These are phyloP conservation scores for Microctonus aethiopoides DNA, from an alignment of 2,888 invertebrate species.

Conservation along the genomic window DNA sequence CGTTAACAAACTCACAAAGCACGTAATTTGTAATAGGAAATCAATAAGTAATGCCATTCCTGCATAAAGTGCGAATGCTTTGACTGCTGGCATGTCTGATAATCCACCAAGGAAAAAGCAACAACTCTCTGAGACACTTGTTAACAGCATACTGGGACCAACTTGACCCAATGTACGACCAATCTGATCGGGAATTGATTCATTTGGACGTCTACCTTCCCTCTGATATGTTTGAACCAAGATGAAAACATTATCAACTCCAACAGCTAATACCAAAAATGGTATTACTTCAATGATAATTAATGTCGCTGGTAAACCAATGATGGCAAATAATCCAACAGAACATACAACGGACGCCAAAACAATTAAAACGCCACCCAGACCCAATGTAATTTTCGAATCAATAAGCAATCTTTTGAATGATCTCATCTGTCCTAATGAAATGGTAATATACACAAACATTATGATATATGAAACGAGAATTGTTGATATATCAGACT, in stretches of 20 bases:
- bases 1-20: constrained; percentile 91
- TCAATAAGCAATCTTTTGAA: constrained; percentile 82
- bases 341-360: constrained; percentile 92
- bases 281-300: constrained; percentile 99
- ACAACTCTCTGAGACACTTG: constrained; percentile 92
- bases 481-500: constrained; percentile 92
- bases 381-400: constrained; percentile 94
- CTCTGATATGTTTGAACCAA: constrained; percentile 94
- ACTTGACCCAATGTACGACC: constrained; percentile 92
- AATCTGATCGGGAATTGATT: constrained; percentile 87
- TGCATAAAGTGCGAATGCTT: constrained; percentile 96
- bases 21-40: constrained; percentile 95
- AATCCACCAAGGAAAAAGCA: constrained; percentile 96
- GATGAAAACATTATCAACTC: constrained; percentile 99
- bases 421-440: constrained; percentile 87
- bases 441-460: constrained; percentile 96
- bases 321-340: constrained; percentile 91
- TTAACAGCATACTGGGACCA: constrained; percentile 96
- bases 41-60: constrained; percentile 94
- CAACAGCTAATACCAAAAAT: constrained; percentile 96
- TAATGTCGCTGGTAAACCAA: constrained; percentile 90
- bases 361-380: constrained; percentile 94
- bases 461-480: constrained; percentile 95
- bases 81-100: constrained; percentile 97
- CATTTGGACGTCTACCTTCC: constrained; percentile 78